A percentile compares a stretch with the other conserved stretches of the same genome.
These are phyloP conservation scores for Pygocentrus nattereri DNA, from an alignment of 2,797 vertebrate genomes.

Conservation along the genomic window DNA sequence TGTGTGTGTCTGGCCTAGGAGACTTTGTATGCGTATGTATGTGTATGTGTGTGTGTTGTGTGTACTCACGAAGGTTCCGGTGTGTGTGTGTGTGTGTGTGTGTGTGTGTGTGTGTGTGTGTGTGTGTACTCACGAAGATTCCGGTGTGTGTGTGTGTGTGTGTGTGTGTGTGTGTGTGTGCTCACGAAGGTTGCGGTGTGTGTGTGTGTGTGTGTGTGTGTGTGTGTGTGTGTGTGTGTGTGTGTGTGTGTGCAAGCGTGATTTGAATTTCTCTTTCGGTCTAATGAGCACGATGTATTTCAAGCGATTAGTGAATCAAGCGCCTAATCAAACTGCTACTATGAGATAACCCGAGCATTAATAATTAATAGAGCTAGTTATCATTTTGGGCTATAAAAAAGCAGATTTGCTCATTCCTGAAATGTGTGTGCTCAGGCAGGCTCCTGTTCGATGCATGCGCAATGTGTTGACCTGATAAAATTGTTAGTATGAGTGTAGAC, in stretches of 20 bases:
- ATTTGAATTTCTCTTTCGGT: conserved; percentile 44
- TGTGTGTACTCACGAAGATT: conserved; percentile 62
- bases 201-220: conserved; percentile 55
- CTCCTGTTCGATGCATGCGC: conserved; percentile 52
- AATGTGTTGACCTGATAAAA: no score
- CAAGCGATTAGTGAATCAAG: neutral
- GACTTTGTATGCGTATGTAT: conserved; percentile 50
- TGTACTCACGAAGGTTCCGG: neutral
- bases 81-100: conserved; percentile 53
- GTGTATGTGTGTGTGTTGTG: conserved; percentile 27
- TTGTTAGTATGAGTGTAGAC: no score
- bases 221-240: conserved; percentile 27
- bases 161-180: conserved; percentile 35
- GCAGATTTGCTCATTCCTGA: no score
- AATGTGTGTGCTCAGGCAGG: no score
- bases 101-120: conserved; percentile 32
- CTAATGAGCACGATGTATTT: neutral
- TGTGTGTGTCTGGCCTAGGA: conserved; percentile 44
- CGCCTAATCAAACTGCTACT: neutral
- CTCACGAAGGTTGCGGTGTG: no score
- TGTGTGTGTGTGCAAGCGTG: conserved; percentile 26
- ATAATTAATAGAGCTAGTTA: no score
- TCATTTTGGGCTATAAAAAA: no score
- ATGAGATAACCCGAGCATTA: neutral
- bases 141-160: conserved; percentile 59